Conservation (phyloP, 2,113 vertebrate genomes). For the Oncorhynchus tshawytscha region DNA sequence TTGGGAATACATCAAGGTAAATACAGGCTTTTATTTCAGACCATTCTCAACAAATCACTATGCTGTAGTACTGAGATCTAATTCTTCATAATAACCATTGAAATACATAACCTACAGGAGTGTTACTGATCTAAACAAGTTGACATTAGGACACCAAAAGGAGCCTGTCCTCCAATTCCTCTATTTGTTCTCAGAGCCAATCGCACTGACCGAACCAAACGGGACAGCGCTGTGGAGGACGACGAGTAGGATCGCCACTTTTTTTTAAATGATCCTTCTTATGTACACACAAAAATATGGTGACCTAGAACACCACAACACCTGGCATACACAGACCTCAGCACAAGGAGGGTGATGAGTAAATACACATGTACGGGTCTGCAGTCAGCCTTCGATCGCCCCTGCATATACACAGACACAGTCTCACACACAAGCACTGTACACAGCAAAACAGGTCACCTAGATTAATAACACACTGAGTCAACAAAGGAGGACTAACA, state of each 20-base stretch:
- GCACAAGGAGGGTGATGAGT: conserved; percentile 57
- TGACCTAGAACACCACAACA: conserved; percentile 98
- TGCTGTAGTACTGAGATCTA: conserved; percentile 32
- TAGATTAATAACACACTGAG: conserved; percentile 83
- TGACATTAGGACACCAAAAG: conserved; percentile 41
- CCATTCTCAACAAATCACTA: conserved; percentile 58
- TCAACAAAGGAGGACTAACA: conserved; percentile 83
- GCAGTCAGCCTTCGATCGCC: conserved; percentile 50
- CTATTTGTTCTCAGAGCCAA: conserved; percentile 25
- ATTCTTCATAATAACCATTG: conserved; percentile 57
- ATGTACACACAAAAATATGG: conserved; percentile 90
- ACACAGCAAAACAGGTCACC: conserved; percentile 94
- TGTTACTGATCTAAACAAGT: conserved; percentile 55
- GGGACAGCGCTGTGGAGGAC: conserved; percentile 48
- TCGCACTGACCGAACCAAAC: conserved; percentile 27
- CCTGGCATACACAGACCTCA: conserved; percentile 95
- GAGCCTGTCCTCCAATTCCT: conserved; percentile 33
- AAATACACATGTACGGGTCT: conserved; percentile 66
- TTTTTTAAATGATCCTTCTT: conserved; percentile 70
- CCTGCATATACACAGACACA: conserved; percentile 91
- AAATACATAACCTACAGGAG: conserved; percentile 67
- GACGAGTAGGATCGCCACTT: conserved; percentile 78
- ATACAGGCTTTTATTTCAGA: conserved; percentile 62
- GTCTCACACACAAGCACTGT: conserved; percentile 91
- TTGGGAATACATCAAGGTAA: conserved; percentile 70